phyloP scores from a whole-genome alignment of 2,797 vertebrate species.

The Sphaeramia orbicularis region DNA sequence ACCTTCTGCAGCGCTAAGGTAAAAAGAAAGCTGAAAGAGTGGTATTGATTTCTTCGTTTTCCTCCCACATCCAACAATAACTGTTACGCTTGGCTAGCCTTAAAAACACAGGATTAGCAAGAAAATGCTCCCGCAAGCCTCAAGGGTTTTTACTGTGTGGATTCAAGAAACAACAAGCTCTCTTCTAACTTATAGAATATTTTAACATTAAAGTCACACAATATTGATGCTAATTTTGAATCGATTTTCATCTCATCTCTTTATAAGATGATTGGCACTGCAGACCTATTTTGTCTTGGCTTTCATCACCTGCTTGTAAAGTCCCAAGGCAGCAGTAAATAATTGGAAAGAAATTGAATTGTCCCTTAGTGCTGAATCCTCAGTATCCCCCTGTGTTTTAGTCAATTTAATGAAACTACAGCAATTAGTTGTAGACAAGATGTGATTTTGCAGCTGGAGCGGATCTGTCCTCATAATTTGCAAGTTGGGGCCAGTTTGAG shows the following conservation, averaged over 20 bases:
- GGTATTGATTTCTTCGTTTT: conserved; percentile 52
- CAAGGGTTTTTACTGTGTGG: conserved; percentile 4
- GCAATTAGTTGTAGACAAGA: conserved; percentile 10
- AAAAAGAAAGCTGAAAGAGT: conserved; percentile 14
- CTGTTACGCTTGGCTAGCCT: conserved; percentile 22
- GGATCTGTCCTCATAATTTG: background rate
- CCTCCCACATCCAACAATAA: conserved; percentile 30
- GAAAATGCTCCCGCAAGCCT: conserved; percentile 22
- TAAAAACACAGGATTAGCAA: conserved; percentile 45
- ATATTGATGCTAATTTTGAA: background rate
- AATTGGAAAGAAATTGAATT: conserved; percentile 17
- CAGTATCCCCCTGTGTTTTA: background rate
- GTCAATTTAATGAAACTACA: conserved; percentile 4
- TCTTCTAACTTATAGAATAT: conserved; percentile 2
- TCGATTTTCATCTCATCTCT: background rate
- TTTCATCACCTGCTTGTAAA: conserved; percentile 24
- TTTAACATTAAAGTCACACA: conserved; percentile 2
- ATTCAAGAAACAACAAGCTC: background rate
- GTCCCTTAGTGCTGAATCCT: conserved; percentile 7
- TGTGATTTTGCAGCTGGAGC: conserved; percentile 8
- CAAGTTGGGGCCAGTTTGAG: background rate
- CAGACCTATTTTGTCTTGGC: conserved; percentile 20
- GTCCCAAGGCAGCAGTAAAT: conserved; percentile 9
- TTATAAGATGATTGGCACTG: conserved; percentile 8
- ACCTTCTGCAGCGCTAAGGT: conserved; percentile 17